Percentiles rank a stretch among this genome's conserved stretches.
Conservation (phyloP, 2,888 invertebrate genomes). For the Mantis religiosa region DNA sequence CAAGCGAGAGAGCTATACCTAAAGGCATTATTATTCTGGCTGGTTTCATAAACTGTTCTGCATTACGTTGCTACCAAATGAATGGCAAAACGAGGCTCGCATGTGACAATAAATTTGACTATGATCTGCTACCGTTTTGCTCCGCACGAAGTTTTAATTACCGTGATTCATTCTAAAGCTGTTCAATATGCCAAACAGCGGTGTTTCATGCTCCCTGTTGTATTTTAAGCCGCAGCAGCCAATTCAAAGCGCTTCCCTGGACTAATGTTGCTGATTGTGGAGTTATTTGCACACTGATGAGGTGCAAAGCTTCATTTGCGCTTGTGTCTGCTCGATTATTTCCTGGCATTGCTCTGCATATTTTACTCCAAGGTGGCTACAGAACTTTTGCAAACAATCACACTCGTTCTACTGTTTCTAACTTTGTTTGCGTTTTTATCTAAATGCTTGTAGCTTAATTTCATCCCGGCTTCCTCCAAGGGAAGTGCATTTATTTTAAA, state of each 20-base stretch:
- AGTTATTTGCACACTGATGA: not conserved
- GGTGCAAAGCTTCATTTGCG: not conserved
- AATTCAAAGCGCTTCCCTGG: not conserved
- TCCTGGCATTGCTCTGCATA: not conserved
- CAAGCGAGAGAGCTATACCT: too few species aligned
- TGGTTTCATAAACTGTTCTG: not conserved
- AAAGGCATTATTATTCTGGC: too few species aligned
- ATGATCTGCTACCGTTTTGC: not conserved
- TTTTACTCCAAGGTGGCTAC: not conserved
- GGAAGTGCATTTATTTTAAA: too few species aligned
- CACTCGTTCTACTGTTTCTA: too few species aligned
- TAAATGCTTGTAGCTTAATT: too few species aligned
- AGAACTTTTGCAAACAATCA: too few species aligned
- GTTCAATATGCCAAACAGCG: not conserved
- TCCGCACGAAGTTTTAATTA: not conserved
- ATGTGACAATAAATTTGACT: not conserved
- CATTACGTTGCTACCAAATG: not conserved
- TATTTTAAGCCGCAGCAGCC: not conserved
- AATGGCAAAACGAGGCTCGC: not conserved
- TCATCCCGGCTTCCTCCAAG: too few species aligned
- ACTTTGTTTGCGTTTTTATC: too few species aligned
- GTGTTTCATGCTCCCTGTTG: not conserved
- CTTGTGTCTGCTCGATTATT: not conserved
- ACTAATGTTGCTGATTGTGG: not conserved
- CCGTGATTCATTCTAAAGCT: not conserved